Evolutionary conservation across 2,797 vertebrate genomes (phyloP).

Genomic region (Oreortyx pictus): DNA sequence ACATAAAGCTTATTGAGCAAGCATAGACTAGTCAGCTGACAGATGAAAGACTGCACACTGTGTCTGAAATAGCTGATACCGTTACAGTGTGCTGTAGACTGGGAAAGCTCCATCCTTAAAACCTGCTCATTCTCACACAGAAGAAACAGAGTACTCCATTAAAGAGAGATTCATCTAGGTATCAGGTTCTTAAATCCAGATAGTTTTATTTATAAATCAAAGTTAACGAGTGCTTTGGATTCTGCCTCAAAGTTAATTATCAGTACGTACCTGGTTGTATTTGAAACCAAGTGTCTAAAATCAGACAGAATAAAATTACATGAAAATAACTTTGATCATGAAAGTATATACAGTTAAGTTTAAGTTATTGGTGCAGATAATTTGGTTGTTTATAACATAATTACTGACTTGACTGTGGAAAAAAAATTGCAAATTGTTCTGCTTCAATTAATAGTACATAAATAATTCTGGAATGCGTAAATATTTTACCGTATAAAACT

Average conservation of each 20-base stretch:
- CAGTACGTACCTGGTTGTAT: neutral
- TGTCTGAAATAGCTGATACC: neutral
- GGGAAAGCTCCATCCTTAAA: neutral
- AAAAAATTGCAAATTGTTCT: conserved; percentile 8
- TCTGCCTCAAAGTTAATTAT: conserved; percentile 27
- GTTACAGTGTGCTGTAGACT: neutral
- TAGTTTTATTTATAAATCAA: conserved; percentile 5
- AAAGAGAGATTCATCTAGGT: neutral
- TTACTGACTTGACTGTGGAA: neutral
- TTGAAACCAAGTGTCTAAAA: conserved; percentile 36
- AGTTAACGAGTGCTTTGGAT: conserved; percentile 17
- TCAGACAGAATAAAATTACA: conserved; percentile 27
- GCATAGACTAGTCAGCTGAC: neutral
- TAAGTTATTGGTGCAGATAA: conserved; percentile 28
- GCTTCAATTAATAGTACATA: conserved; percentile 16
- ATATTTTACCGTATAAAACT: conserved; percentile 49
- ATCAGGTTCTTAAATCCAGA: neutral
- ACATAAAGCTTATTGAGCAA: neutral
- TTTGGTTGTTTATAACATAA: conserved; percentile 55
- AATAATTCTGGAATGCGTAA: conserved; percentile 25
- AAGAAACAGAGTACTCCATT: neutral
- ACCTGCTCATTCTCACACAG: neutral
- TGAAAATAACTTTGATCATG: conserved; percentile 24
- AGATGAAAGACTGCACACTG: neutral
- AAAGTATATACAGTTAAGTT: neutral